Percentiles rank a stretch among this genome's conserved stretches.
Conservation (phyloP, 2,888 invertebrate species). For the Limenitis arthemis region DNA sequence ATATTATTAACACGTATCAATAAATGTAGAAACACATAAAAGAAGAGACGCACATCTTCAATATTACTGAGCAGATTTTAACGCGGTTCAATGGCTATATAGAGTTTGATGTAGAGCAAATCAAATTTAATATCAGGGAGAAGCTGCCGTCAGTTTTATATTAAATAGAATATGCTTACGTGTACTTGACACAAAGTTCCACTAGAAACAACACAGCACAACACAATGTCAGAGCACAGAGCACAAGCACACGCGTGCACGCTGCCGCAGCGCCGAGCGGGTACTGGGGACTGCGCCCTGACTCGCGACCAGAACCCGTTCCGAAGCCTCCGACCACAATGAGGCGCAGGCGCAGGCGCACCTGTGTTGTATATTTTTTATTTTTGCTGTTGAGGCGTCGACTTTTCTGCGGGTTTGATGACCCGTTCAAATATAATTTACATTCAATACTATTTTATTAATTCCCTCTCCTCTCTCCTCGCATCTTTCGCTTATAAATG, state of each 20-base stretch:
- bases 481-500: conserved; percentile 5
- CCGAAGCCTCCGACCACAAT: conserved; percentile 19
- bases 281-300: conserved; percentile 10
- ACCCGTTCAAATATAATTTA: conserved; percentile 39
- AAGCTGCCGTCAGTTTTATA: not conserved
- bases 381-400: conserved; percentile 45
- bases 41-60: no score
- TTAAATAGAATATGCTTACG: not conserved
- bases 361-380: conserved; percentile 49
- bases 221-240: not conserved
- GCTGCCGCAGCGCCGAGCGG: conserved; percentile 4
- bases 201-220: not conserved
- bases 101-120: not conserved
- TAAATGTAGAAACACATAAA: no score
- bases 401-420: conserved; percentile 57
- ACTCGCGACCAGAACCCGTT: conserved; percentile 16
- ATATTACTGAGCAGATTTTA: no score
- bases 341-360: conserved; percentile 54
- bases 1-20: no score
- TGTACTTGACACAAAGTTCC: conserved; percentile 1
- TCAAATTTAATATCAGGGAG: not conserved
- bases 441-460: conserved; percentile 22
- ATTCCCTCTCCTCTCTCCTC: conserved; percentile 1
- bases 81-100: no score
- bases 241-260: conserved; percentile 1